Conservation (phyloP, 1,140 invertebrate species). For the Drosophila equinoxialis region DNA sequence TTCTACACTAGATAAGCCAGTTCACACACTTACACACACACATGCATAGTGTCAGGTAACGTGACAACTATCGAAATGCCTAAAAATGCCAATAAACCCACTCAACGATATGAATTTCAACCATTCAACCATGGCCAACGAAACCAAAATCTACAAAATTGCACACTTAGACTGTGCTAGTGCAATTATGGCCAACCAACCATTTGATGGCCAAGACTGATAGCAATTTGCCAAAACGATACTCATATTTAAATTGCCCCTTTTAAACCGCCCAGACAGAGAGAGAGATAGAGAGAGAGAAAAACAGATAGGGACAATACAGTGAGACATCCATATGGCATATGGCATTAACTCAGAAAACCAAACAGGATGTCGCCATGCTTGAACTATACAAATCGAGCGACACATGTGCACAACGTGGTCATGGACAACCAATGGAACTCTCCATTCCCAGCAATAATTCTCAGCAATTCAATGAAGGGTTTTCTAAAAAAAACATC, state of each 20-base stretch:
- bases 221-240: constrained; percentile 58
- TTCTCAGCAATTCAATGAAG: constrained; percentile 7
- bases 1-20: constrained; percentile 57
- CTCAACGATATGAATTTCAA: constrained; percentile 5
- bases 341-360: constrained; percentile 57
- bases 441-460: constrained; percentile 7
- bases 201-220: constrained; percentile 52
- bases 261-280: constrained; percentile 11
- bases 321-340: constrained; percentile 20
- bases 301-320: constrained; percentile 16
- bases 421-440: constrained; percentile 34
- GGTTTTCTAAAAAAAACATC: background rate
- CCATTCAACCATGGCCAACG: constrained; percentile 9
- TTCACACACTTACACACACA: constrained; percentile 14
- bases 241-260: constrained; percentile 39
- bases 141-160: constrained; percentile 2
- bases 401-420: constrained; percentile 74
- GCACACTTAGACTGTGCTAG: background rate
- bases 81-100: constrained; percentile 14
- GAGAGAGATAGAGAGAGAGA: constrained; percentile 18
- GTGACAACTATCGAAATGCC: constrained; percentile 53
- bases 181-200: constrained; percentile 40
- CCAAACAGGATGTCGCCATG: constrained; percentile 76
- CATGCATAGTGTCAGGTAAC: background rate
- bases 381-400: constrained; percentile 42